Evolutionary conservation across 2,888 invertebrate species (phyloP).

Genomic region (Cynaeus angustus): DNA sequence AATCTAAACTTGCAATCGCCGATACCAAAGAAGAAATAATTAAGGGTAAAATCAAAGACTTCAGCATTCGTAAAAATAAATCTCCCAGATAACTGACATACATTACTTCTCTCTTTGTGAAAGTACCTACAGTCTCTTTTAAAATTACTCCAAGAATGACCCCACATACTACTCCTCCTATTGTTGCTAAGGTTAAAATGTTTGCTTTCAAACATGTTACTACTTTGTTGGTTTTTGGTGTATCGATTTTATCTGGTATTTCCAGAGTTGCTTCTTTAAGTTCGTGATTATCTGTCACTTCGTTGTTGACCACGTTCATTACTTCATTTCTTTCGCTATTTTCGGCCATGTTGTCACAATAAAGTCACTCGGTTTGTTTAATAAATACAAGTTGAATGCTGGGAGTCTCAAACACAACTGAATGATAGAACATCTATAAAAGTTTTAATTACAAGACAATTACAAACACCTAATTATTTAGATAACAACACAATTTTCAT

Average conservation of each 20-base stretch:
- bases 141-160: conserved; percentile 73
- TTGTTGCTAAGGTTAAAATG: conserved; percentile 75
- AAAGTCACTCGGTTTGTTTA: background rate
- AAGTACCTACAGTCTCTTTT: conserved; percentile 67
- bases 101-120: conserved; percentile 77
- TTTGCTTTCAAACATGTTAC: conserved; percentile 69
- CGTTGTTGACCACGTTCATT: background rate
- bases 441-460: no score
- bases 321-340: conserved; percentile 9
- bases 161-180: conserved; percentile 75
- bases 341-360: background rate
- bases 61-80: conserved; percentile 83
- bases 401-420: no score
- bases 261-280: conserved; percentile 8
- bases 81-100: conserved; percentile 83
- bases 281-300: background rate
- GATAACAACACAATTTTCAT: no score
- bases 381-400: no score
- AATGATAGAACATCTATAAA: no score
- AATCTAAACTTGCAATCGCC: conserved; percentile 81
- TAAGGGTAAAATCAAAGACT: conserved; percentile 83
- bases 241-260: conserved; percentile 13
- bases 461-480: no score
- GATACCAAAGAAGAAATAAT: conserved; percentile 81
- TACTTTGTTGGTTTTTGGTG: conserved; percentile 56